Evolutionary conservation across 2,888 invertebrate genomes (phyloP), one percentile per base, ranked within the genome.

Genomic region (Sphaerophoria rueppellii): DNA sequence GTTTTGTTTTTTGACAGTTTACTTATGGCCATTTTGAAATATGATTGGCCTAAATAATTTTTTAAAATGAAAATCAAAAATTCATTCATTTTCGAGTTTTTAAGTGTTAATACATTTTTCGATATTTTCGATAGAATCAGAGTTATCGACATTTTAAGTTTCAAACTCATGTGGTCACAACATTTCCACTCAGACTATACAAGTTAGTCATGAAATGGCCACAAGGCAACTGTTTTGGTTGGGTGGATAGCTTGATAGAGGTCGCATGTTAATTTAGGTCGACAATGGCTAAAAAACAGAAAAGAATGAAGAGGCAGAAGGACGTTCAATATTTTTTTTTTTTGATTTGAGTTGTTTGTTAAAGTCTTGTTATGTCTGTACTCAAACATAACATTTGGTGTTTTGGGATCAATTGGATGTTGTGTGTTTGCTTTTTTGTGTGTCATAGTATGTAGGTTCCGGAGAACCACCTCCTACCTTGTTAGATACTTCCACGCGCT

Each of bases 251-350:
- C 50, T 82, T 63, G 48, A 14, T 72, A 67, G 69, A 79, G 75
- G 83, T 80, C 83, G 80, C 71, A 57, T 83, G 80, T 83, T 65
- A 74, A 54, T 75, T 80, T 61, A 48, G 77, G 76, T 71, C 74
- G 69, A 61, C 67, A 48, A 65, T 55, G 54, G 54, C 50, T 65
- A 37, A 58, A 46, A 57, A 70, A 60, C 16, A 60, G 60, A 40
- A 60, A 60, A 32, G 54, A 40, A 37, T 24, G 11, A 55, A 3
- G 34, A 14, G 35, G 40, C 12, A n/a, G 16, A 46, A 55, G 55
- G 37, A 52, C 50, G 50, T 50, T 69, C 55, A 35, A 54, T 55
- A 69, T 67, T 71, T 76, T 40, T 40, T 40, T 1, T 2, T 2
- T 40, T 40, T 40, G 6, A 7, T 1, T 40, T 40, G 6, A 35